Percentiles rank a stretch among this genome's conserved stretches.
Evolutionary conservation across 1,140 invertebrate genomes (phyloP).

Genomic region (Linepithema humile): DNA sequence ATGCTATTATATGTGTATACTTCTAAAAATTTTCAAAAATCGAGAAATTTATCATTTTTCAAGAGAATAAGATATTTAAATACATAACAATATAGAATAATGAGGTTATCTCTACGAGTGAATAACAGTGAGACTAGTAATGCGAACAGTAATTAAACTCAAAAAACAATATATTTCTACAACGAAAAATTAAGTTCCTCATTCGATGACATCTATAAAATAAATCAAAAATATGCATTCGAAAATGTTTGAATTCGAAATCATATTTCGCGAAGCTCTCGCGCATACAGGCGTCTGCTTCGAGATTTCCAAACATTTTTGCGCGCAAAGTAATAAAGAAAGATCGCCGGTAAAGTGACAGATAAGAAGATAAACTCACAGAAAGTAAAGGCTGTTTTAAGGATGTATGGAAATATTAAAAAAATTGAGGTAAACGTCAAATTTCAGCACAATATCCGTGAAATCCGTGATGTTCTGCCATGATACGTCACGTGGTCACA

Average conservation of each 20-base stretch:
- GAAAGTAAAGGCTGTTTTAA: constrained; percentile 34
- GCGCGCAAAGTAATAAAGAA: background rate
- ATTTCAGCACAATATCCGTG: constrained; percentile 54
- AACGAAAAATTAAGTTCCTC: background rate
- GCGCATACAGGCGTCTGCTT: constrained; percentile 62
- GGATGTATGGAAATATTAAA: constrained; percentile 37
- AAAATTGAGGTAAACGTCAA: constrained; percentile 62
- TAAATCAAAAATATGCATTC: background rate
- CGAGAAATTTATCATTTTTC: no score
- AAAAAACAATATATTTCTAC: background rate
- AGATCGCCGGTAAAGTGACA: background rate
- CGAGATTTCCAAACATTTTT: constrained; percentile 52
- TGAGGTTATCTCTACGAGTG: constrained; percentile 26
- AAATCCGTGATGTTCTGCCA: constrained; percentile 55
- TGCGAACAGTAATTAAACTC: background rate
- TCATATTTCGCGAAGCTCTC: constrained; percentile 35
- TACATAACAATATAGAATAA: background rate
- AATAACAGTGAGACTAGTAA: background rate
- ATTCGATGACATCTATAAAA: background rate
- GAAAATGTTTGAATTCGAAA: constrained; percentile 67
- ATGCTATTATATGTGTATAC: background rate
- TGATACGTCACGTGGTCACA: constrained; percentile 59
- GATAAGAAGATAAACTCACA: constrained; percentile 16
- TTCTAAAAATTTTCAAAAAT: no score
- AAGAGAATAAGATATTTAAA: background rate